Percentiles rank a stretch among this genome's conserved stretches.
These are phyloP conservation scores for Cephalopterus ornatus DNA, from an alignment of 2,113 vertebrate genomes.

Conservation along the genomic window DNA sequence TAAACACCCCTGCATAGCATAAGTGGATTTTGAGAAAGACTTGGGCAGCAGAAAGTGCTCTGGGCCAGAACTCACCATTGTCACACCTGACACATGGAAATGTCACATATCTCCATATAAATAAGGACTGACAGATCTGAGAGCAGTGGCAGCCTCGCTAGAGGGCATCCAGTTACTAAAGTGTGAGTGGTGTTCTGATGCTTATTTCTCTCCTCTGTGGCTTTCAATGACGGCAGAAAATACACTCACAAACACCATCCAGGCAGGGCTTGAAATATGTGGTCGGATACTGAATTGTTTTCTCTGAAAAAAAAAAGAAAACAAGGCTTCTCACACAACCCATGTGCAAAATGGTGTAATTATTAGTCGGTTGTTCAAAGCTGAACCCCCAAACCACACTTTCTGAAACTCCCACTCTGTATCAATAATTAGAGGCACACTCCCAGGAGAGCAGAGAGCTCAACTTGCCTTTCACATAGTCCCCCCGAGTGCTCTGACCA, in stretches of 20 bases:
- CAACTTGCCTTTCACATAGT: not conserved
- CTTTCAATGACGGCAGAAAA: not conserved
- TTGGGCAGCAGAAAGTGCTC: not conserved
- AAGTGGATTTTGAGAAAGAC: not conserved
- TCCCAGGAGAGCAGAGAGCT: not conserved
- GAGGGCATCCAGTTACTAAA: constrained; percentile 52
- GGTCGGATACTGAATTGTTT: not conserved
- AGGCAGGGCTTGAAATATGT: not conserved
- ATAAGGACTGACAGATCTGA: not conserved
- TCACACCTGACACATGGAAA: not conserved
- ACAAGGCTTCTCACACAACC: not conserved
- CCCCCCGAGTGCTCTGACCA: not conserved
- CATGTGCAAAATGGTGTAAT: constrained; percentile 10
- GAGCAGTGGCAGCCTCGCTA: constrained; percentile 7
- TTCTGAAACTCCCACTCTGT: constrained; percentile 56
- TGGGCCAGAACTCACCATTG: not conserved
- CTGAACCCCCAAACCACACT: constrained; percentile 60
- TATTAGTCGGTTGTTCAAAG: constrained; percentile 34
- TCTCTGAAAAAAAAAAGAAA: not conserved
- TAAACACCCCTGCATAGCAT: rapidly evolving
- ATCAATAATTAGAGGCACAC: not conserved
- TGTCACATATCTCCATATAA: not conserved
- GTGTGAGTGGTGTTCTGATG: not conserved
- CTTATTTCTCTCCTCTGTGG: not conserved
- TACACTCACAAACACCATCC: not conserved